Conservation (phyloP, 2,888 invertebrate genomes). For the Pterostichus niger region DNA sequence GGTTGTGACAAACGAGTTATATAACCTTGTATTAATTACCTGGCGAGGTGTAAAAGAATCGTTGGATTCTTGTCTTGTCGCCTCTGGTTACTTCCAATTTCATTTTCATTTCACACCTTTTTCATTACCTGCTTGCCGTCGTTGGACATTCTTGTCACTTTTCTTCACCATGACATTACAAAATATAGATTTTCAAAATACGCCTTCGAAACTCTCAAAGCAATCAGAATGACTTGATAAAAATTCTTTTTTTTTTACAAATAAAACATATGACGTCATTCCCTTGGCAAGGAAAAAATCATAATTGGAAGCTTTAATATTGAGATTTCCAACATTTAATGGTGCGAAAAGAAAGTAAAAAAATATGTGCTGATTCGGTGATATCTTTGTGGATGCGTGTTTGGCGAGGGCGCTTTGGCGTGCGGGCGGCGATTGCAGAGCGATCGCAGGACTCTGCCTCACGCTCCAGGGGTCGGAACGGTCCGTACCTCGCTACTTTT, state of each 20-base stretch:
- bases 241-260: not conserved
- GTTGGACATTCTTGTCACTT: slow-evolving; percentile 37
- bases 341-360: slow-evolving; percentile 1
- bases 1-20: slow-evolving; percentile 72
- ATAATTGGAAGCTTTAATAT: slow-evolving; percentile 6
- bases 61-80: slow-evolving; percentile 50
- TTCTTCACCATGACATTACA: slow-evolving; percentile 21
- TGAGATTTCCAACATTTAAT: not conserved
- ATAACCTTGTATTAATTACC: slow-evolving; percentile 74
- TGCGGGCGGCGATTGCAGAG: slow-evolving; percentile 9
- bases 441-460: slow-evolving; percentile 33
- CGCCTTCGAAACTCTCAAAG: slow-evolving; percentile 4
- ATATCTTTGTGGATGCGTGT: not conserved
- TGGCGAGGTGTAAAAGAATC: slow-evolving; percentile 72
- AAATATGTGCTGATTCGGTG: too few relatives aligned
- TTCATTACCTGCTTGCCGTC: slow-evolving; percentile 24
- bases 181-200: slow-evolving; percentile 29
- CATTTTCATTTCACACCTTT: slow-evolving; percentile 43
- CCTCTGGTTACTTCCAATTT: slow-evolving; percentile 27
- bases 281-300: not conserved
- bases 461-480: slow-evolving; percentile 62
- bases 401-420: not conserved
- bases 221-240: slow-evolving; percentile 17
- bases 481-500: slow-evolving; percentile 71
- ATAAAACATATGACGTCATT: slow-evolving; percentile 21